Evolutionary conservation across 2,888 invertebrate genomes (phyloP), one percentile per base, ranked within the genome.

Genomic region (Drosophila bunnanda): DNA sequence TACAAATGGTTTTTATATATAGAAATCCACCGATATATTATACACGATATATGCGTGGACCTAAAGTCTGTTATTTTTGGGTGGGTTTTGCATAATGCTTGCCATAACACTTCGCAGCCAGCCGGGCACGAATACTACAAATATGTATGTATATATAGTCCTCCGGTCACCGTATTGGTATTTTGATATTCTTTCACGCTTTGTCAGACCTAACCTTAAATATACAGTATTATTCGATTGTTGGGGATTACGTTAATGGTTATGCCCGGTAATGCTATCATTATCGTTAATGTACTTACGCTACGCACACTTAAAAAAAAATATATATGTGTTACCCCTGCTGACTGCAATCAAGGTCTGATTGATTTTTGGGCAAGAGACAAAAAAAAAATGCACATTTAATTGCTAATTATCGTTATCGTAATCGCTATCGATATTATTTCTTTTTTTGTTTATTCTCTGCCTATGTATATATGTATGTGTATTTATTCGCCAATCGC

Each of bases 51-150:
- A 46, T 41, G 25, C 22, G 25, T 52, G 65, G 43, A 64, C 41
- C 39, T 65, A 28, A 34, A 46, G 55, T 72, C 43, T 44, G 55
- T 32, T 43, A 20, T 52, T 50, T 67, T 67, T 77, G 85, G 81
- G 81, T 81, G 81, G 81, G 81, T 79, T 61, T 84, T 75, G 85
- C 79, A 65, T 70, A 59, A 79, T 79, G 67, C 72, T 50, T 66
- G 77, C 61, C 66, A 58, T 55, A 30, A 20, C 41, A 28, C 20
- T 57, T 15, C 13, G n/a, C 22, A n/a, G n/a, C n/a, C n/a, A n/a
- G n/a, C n/a, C n/a, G n/a, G n/a, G n/a, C n/a, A 39, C 38, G 38
- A 38, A n/a, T 9, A 9, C 39, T 41, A 41, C 41, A 12, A 6
- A 32, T 32, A 9, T 25, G n/a, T 25, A 25, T 25, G 4, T 25